Percentiles rank a stretch among this genome's conserved stretches.
Conservation (phyloP, 2,888 invertebrate species). For the Zonitis immaculata region DNA sequence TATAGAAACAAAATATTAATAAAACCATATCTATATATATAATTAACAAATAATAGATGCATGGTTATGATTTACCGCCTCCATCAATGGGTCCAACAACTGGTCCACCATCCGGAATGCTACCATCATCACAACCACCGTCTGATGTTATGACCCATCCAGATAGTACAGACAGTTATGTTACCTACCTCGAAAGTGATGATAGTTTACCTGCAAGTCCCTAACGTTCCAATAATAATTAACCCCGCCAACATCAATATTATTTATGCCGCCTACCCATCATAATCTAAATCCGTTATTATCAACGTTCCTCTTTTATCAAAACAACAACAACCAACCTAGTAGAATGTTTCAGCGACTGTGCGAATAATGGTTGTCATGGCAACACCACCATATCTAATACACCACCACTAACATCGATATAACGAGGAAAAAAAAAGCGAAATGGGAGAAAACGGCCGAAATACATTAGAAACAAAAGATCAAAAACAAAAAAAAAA, state of each 20-base stretch:
- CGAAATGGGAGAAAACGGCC: background rate
- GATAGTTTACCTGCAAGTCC: constrained; percentile 71
- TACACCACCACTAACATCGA: constrained; percentile 4
- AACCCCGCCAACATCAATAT: constrained; percentile 16
- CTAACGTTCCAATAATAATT: constrained; percentile 49
- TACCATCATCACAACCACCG: constrained; percentile 58
- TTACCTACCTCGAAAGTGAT: constrained; percentile 89
- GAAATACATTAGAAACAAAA: background rate
- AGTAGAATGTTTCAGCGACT: constrained; percentile 9
- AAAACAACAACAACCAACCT: background rate
- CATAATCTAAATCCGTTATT: constrained; percentile 15
- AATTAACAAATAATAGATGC: constrained; percentile 62
- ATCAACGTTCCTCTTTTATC: constrained; percentile 17
- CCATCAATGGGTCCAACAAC: constrained; percentile 51
- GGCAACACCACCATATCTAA: background rate
- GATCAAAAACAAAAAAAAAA: too few relatives aligned
- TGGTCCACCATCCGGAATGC: constrained; percentile 51
- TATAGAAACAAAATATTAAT: too few relatives aligned
- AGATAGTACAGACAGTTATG: constrained; percentile 83
- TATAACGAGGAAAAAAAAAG: background rate
- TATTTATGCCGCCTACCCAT: constrained; percentile 16
- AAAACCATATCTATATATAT: too few relatives aligned
- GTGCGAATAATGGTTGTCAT: constrained; percentile 3
- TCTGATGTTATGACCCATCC: constrained; percentile 67
- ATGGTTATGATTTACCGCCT: constrained; percentile 73